These are phyloP conservation scores for Cinclus mexicanus DNA, from an alignment of 2,113 vertebrate genomes.

Conservation along the genomic window DNA sequence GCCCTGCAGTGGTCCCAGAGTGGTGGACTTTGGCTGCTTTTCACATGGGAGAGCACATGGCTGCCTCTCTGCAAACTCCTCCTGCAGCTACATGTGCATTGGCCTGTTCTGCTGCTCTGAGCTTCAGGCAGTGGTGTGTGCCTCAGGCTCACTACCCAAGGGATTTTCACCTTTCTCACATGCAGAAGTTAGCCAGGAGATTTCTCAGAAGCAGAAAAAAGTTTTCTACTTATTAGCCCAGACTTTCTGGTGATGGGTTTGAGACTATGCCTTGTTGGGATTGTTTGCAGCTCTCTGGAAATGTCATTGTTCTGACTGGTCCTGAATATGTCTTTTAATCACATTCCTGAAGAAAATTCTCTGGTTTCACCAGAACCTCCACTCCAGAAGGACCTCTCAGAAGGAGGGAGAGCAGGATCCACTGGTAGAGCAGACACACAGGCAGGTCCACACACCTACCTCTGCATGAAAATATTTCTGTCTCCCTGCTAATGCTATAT, in stretches of 20 bases:
- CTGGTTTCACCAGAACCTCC: not conserved
- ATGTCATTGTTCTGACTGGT: not conserved
- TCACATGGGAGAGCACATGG: rapidly evolving
- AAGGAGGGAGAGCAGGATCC: not conserved
- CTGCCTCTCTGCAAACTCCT: not conserved
- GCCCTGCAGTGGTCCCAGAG: not conserved
- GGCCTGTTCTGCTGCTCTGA: slow-evolving; percentile 16
- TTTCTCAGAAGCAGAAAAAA: slow-evolving; percentile 12
- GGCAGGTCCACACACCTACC: too few species aligned
- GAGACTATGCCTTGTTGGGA: not conserved
- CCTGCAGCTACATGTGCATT: not conserved
- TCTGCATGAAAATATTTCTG: not conserved
- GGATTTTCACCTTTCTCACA: not conserved
- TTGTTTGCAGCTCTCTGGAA: not conserved
- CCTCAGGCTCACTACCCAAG: not conserved
- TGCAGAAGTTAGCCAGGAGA: not conserved
- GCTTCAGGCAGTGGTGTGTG: not conserved
- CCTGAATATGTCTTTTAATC: not conserved
- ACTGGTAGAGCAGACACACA: not conserved
- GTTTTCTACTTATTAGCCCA: not conserved
- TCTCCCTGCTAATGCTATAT: not conserved
- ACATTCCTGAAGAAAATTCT: not conserved
- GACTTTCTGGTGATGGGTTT: not conserved
- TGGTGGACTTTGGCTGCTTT: not conserved
- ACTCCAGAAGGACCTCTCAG: not conserved